These are phyloP conservation scores for Thymallus thymallus DNA, from an alignment of 2,113 vertebrate species.

Conservation along the genomic window DNA sequence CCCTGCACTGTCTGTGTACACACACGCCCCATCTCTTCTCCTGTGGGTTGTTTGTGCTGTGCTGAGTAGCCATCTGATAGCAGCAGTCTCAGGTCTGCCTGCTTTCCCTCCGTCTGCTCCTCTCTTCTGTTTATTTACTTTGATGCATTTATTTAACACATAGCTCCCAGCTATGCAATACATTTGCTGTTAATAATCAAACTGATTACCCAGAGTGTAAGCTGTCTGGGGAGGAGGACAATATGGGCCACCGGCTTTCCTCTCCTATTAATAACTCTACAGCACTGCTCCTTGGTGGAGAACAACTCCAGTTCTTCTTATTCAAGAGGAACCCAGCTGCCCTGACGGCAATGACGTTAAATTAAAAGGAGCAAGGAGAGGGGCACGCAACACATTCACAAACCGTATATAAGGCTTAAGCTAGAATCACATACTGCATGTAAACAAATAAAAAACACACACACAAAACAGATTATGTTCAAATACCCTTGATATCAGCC, in stretches of 20 bases:
- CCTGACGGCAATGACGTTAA: too few species aligned
- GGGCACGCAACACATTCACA: neutral
- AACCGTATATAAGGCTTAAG: too few species aligned
- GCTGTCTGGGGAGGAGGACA: too few species aligned
- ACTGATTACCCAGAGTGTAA: too few species aligned
- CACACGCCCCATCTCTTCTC: neutral
- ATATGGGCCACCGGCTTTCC: neutral
- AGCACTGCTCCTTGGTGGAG: neutral
- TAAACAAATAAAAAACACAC: too few species aligned
- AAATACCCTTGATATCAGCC: too few species aligned
- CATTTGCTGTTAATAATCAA: conserved; percentile 73
- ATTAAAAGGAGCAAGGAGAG: too few species aligned
- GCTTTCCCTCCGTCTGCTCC: conserved; percentile 36
- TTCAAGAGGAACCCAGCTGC: neutral
- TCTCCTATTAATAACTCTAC: neutral
- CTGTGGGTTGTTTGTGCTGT: neutral
- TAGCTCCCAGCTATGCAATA: conserved; percentile 69
- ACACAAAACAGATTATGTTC: too few species aligned
- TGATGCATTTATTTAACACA: conserved; percentile 70
- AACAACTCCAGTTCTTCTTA: neutral
- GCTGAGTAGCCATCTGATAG: conserved; percentile 61
- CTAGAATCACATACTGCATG: too few species aligned
- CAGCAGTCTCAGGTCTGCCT: conserved; percentile 29
- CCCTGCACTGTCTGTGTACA: neutral
- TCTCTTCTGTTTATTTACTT: conserved; percentile 63